These are phyloP conservation scores for Megatriorchis doriae DNA, from an alignment of 2,113 vertebrate genomes.

Conservation along the genomic window DNA sequence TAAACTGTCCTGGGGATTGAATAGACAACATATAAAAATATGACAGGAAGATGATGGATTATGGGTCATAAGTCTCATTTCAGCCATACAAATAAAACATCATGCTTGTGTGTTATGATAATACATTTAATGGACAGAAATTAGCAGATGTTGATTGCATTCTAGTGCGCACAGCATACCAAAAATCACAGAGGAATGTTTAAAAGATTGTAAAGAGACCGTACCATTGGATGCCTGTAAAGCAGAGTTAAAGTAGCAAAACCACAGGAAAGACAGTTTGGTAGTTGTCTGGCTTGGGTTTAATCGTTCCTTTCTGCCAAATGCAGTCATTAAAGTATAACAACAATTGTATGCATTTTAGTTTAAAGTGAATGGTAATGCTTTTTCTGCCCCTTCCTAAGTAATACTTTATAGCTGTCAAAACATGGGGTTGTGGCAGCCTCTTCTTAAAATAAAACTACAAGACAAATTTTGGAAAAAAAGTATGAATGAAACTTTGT, in stretches of 20 bases:
- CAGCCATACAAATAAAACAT: conserved; percentile 85
- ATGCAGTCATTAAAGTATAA: conserved; percentile 9
- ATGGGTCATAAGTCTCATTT: conserved; percentile 83
- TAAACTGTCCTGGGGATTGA: conserved; percentile 71
- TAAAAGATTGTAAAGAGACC: neutral
- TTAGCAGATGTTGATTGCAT: conserved; percentile 83
- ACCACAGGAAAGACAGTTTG: conserved; percentile 42
- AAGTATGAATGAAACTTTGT: neutral
- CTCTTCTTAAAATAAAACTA: conserved; percentile 19
- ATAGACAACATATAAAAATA: conserved; percentile 82
- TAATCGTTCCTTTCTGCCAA: neutral
- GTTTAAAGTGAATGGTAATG: neutral
- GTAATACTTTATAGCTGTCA: conserved; percentile 63
- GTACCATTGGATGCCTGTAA: neutral
- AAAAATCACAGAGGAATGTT: conserved; percentile 63
- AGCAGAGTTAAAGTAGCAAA: conserved; percentile 19
- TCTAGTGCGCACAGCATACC: conserved; percentile 65
- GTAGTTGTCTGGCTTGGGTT: conserved; percentile 16
- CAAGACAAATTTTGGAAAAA: neutral
- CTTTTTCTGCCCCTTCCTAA: conserved; percentile 52
- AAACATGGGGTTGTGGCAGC: neutral
- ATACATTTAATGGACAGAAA: conserved; percentile 78
- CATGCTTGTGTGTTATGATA: conserved; percentile 79
- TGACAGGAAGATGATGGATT: conserved; percentile 86
- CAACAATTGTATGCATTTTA: neutral